These are phyloP conservation scores for Gobio gobio DNA, from an alignment of 2,113 vertebrate genomes.

Conservation along the genomic window DNA sequence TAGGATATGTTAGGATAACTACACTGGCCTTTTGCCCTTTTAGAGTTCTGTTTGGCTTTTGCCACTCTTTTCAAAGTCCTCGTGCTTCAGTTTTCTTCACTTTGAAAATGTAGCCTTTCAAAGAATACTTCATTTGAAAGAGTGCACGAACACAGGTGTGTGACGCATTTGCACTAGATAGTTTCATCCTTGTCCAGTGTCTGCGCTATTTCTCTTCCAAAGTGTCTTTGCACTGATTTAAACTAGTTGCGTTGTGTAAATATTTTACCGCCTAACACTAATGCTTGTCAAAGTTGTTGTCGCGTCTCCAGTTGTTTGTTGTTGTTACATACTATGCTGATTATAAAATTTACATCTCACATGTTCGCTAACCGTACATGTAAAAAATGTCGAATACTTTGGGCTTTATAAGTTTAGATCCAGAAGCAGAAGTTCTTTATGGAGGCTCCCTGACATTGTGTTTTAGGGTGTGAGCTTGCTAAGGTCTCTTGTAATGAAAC, in stretches of 20 bases:
- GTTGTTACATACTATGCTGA: not conserved
- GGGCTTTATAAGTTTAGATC: not conserved
- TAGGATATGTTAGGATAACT: no score
- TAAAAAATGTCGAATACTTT: not conserved
- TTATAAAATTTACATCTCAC: not conserved
- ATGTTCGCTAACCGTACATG: not conserved
- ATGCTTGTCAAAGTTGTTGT: no score
- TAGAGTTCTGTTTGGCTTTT: not conserved
- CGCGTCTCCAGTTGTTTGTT: no score
- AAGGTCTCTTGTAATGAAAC: conserved; percentile 28
- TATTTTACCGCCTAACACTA: no score
- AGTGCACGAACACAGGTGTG: no score
- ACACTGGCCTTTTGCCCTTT: no score
- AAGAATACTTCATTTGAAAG: no score
- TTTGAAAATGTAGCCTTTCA: not conserved
- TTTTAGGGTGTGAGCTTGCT: conserved; percentile 1
- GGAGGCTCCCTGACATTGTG: not conserved
- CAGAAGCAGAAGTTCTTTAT: not conserved
- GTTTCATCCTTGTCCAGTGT: no score
- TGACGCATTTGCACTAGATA: no score
- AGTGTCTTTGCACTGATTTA: no score
- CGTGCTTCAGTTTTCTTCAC: not conserved
- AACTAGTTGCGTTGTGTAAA: no score
- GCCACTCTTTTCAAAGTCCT: not conserved
- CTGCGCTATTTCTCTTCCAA: no score